phyloP scores from a whole-genome alignment of 2,888 invertebrate genomes.

The Geotrupes spiniger region DNA sequence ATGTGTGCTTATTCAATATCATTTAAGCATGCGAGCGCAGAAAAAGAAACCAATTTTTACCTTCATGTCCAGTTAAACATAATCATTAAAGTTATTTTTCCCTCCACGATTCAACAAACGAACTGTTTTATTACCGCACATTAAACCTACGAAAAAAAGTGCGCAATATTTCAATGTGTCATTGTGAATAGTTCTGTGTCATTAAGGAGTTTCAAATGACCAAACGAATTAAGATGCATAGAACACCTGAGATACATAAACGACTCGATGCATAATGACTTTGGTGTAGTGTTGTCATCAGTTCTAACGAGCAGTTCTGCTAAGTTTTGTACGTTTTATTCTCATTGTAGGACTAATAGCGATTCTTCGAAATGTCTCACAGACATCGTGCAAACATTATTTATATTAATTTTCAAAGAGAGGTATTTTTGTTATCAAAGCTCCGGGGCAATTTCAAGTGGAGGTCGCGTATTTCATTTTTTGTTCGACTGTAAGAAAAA shows the following conservation, averaged over 20 bases:
- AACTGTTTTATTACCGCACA: conserved; percentile 18
- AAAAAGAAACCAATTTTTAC: too few relatives aligned
- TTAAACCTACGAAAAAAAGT: conserved; percentile 13
- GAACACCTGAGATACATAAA: conserved; percentile 28
- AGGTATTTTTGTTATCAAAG: too few relatives aligned
- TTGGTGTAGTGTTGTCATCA: conserved; percentile 25
- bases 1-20: too few relatives aligned
- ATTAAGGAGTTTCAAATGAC: conserved; percentile 23
- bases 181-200: conserved; percentile 14
- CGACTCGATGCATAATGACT: conserved; percentile 21
- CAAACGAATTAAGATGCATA: conserved; percentile 29
- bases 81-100: conserved; percentile 7
- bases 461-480: too few relatives aligned
- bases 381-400: too few relatives aligned
- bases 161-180: conserved; percentile 20
- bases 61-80: background rate
- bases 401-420: too few relatives aligned
- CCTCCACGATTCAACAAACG: conserved; percentile 10
- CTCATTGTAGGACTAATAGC: too few relatives aligned
- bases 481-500: too few relatives aligned
- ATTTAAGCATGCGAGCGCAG: too few relatives aligned
- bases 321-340: too few relatives aligned
- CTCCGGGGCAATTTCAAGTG: too few relatives aligned
- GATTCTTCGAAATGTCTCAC: too few relatives aligned
- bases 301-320: conserved; percentile 21